phyloP scores from a whole-genome alignment of 1,140 invertebrate genomes.

The Drosophila varians region DNA sequence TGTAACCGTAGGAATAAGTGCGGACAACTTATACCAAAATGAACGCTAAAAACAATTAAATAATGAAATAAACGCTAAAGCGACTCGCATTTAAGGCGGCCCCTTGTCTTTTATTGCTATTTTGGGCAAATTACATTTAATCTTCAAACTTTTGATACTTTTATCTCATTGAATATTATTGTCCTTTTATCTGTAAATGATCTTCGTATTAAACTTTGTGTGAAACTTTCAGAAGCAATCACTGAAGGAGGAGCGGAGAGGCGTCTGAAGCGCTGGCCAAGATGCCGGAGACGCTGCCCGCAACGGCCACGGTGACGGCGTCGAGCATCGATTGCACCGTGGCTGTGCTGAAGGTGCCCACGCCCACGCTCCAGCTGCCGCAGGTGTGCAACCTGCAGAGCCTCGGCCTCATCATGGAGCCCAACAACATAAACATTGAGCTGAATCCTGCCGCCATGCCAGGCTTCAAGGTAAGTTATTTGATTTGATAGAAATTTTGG shows the following conservation, averaged over 20 bases:
- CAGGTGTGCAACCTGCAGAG: conserved; percentile 66
- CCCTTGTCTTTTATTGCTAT: neutral
- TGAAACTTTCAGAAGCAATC: conserved; percentile 8
- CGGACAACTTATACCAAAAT: conserved; percentile 77
- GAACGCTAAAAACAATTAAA: conserved; percentile 70
- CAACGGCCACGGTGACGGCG: conserved; percentile 67
- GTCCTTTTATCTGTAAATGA: neutral
- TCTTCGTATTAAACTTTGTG: neutral
- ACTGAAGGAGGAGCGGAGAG: conserved; percentile 6
- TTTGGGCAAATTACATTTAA: neutral
- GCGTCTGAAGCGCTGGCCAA: conserved; percentile 20
- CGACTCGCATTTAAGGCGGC: conserved; percentile 64
- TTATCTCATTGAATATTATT: no score
- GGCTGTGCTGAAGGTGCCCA: conserved; percentile 70
- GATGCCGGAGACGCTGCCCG: conserved; percentile 73
- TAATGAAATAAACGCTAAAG: conserved; percentile 59
- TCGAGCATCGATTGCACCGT: conserved; percentile 72
- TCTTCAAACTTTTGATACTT: no score
- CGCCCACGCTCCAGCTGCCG: conserved; percentile 69
- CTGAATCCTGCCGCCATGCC: conserved; percentile 61
- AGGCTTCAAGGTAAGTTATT: conserved; percentile 59
- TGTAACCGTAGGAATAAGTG: conserved; percentile 67
- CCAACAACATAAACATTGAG: conserved; percentile 70
- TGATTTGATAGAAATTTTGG: neutral
- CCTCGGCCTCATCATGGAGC: conserved; percentile 71